Evolutionary conservation across 92 coral and sea anemone genomes (phyloP).

Genomic region (Epizoanthus illoricatus): DNA sequence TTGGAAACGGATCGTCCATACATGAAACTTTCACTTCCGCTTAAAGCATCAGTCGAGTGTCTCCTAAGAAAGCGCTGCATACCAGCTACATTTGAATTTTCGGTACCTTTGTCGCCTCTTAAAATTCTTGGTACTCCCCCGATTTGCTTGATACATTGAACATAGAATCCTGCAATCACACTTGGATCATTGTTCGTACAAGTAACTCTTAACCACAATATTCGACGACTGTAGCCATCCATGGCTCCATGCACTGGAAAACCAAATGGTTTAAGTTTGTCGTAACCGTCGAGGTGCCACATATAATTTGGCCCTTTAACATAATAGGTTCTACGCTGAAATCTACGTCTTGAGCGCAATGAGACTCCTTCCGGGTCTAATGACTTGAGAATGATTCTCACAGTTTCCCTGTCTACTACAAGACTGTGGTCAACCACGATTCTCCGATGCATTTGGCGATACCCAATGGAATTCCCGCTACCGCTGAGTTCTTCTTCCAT

Average conservation of each 20-base stretch:
- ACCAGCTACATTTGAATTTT: too few relatives aligned
- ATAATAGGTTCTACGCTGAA: neutral
- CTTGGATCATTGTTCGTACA: too few relatives aligned
- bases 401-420: slow-evolving; percentile 3
- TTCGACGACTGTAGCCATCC: too few relatives aligned
- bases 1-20: slow-evolving; percentile 17
- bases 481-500: slow-evolving; percentile 11
- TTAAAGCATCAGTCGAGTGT: neutral
- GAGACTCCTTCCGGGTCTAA: slow-evolving; percentile 20
- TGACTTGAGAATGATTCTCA: neutral
- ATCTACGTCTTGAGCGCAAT: neutral
- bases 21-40: slow-evolving; percentile 1
- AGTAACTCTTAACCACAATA: too few relatives aligned
- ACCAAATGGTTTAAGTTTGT: neutral
- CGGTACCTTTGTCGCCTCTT: too few relatives aligned
- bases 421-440: neutral
- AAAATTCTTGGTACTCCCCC: too few relatives aligned
- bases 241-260: too few relatives aligned
- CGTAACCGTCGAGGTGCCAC: slow-evolving; percentile 7
- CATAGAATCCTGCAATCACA: too few relatives aligned
- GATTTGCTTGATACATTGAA: too few relatives aligned
- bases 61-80: too few relatives aligned
- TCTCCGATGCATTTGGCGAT: slow-evolving; percentile 20
- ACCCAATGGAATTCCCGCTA: slow-evolving; percentile 7
- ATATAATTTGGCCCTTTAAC: neutral